phyloP scores from a whole-genome alignment of 2,888 invertebrate genomes.

The Eristalinus sepulchralis region DNA sequence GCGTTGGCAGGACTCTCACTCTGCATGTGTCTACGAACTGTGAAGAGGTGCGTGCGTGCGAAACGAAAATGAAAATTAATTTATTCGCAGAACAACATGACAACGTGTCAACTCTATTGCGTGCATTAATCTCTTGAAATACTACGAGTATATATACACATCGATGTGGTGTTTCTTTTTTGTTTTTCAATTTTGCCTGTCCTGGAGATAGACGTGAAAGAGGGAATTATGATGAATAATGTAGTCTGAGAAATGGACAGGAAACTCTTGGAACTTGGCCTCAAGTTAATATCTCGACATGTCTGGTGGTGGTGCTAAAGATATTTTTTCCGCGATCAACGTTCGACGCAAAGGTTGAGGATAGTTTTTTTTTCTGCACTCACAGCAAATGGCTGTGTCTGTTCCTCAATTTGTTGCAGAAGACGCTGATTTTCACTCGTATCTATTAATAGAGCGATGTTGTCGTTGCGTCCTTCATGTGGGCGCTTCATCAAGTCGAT shows the following conservation, averaged over 20 bases:
- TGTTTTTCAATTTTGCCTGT: slow-evolving; percentile 12
- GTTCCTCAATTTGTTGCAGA: background rate
- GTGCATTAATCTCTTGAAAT: slow-evolving; percentile 66
- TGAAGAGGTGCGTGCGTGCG: slow-evolving; percentile 67
- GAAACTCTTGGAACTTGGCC: slow-evolving; percentile 30
- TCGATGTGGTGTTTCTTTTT: slow-evolving; percentile 5
- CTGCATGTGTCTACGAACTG: background rate
- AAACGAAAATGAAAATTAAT: slow-evolving; percentile 71
- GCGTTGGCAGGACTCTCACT: slow-evolving; percentile 63
- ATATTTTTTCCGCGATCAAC: background rate
- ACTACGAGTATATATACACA: background rate
- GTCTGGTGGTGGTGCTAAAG: background rate
- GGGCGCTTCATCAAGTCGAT: slow-evolving; percentile 30
- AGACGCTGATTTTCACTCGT: slow-evolving; percentile 16
- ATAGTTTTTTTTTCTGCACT: slow-evolving; percentile 2
- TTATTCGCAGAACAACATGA: slow-evolving; percentile 68
- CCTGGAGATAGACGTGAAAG: slow-evolving; percentile 5
- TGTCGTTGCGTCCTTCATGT: slow-evolving; percentile 34
- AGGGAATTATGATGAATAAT: slow-evolving; percentile 68
- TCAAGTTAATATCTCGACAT: slow-evolving; percentile 15
- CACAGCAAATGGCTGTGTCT: background rate
- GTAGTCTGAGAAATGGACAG: slow-evolving; percentile 72
- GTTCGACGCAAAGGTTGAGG: slow-evolving; percentile 10
- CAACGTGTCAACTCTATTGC: slow-evolving; percentile 70
- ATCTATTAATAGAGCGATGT: slow-evolving; percentile 39